A percentile compares a stretch with the other conserved stretches of the same genome.
Conservation (phyloP, 2,888 invertebrate genomes). For the Eledone cirrhosa region DNA sequence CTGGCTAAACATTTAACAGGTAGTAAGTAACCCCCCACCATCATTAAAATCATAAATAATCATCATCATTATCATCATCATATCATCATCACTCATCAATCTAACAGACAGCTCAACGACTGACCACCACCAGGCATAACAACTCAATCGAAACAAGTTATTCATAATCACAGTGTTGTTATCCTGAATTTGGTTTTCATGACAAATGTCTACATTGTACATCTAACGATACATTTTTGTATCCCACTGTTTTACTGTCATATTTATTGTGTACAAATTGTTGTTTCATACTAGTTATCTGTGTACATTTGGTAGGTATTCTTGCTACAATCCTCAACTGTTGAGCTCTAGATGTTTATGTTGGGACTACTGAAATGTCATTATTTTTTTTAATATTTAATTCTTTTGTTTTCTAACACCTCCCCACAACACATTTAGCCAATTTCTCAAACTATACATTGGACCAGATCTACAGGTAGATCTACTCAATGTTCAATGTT, state of each 20-base stretch:
- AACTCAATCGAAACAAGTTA: conserved; percentile 13
- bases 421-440: no score
- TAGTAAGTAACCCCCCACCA: neutral
- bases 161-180: conserved; percentile 19
- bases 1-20: neutral
- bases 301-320: conserved; percentile 23
- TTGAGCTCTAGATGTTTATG: conserved; percentile 20
- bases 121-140: conserved; percentile 11
- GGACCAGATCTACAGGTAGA: no score
- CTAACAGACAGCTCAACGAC: no score
- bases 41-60: conserved; percentile 2
- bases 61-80: conserved; percentile 6
- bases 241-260: conserved; percentile 12
- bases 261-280: conserved; percentile 26
- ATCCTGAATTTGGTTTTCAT: conserved; percentile 23
- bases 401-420: no score
- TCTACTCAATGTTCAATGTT: no score
- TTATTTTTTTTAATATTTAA: conserved; percentile 5
- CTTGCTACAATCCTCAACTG: conserved; percentile 13
- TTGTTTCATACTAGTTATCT: conserved; percentile 22
- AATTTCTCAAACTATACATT: no score
- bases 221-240: conserved; percentile 3
- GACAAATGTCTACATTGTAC: conserved; percentile 25
- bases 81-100: neutral
- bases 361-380: conserved; percentile 18